A percentile compares a stretch with the other conserved stretches of the same genome.
These are phyloP conservation scores for Lethrus apterus DNA, from an alignment of 1,140 invertebrate genomes.

Conservation along the genomic window DNA sequence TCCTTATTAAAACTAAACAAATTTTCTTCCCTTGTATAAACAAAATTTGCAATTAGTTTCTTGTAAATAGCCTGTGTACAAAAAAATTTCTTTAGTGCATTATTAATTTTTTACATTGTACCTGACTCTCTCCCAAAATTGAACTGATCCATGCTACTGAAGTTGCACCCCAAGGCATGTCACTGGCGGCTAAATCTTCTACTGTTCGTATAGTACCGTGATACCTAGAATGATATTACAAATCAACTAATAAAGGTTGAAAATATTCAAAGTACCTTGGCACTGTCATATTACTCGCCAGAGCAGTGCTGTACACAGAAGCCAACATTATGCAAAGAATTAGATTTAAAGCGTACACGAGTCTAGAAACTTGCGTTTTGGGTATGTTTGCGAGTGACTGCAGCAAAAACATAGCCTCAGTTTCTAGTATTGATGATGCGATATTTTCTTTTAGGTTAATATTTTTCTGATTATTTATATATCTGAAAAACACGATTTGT, in stretches of 20 bases:
- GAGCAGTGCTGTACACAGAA: not conserved
- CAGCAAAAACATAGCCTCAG: slow-evolving; percentile 5
- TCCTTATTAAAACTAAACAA: not conserved
- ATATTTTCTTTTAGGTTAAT: not conserved
- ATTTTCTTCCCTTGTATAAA: not conserved
- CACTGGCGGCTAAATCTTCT: not conserved
- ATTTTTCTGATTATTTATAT: no score
- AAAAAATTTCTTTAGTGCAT: not conserved
- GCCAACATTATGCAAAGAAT: not conserved
- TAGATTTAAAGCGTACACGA: slow-evolving; percentile 2
- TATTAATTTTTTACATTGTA: slow-evolving; percentile 1
- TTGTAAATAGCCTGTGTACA: not conserved
- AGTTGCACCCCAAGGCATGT: slow-evolving; percentile 5
- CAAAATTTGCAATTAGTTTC: not conserved
- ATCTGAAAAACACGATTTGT: no score
- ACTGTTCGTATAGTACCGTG: slow-evolving; percentile 4
- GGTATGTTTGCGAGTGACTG: slow-evolving; percentile 1
- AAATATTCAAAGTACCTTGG: slow-evolving; percentile 8
- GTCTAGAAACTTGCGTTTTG: not conserved
- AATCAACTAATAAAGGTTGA: not conserved
- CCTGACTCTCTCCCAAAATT: not conserved
- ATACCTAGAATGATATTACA: slow-evolving; percentile 4
- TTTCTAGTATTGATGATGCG: not conserved
- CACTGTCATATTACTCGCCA: slow-evolving; percentile 10
- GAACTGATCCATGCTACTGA: slow-evolving; percentile 5